Percentiles rank a stretch among this genome's conserved stretches.
phyloP scores from a whole-genome alignment of 2,797 vertebrate genomes.

The Propithecus deckenii region DNA sequence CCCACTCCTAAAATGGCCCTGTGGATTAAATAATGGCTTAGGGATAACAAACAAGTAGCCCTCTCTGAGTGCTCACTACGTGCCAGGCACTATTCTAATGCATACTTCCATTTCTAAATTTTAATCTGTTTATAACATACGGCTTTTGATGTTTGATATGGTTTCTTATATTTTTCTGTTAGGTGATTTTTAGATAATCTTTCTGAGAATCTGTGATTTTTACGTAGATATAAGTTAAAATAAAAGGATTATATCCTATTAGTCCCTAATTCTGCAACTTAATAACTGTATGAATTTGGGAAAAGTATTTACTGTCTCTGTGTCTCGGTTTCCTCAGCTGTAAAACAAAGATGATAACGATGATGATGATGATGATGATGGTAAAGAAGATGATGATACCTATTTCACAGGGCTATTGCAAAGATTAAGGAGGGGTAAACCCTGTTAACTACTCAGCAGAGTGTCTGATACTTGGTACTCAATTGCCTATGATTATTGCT shows the following conservation, averaged over 20 bases:
- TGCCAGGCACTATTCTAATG: not conserved
- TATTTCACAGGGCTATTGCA: not conserved
- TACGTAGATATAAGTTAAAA: not conserved
- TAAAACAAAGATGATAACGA: fast-evolving
- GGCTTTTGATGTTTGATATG: not conserved
- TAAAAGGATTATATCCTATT: not conserved
- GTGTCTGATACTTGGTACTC: not conserved
- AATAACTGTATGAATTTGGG: not conserved
- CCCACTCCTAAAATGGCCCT: not conserved
- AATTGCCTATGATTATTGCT: fast-evolving
- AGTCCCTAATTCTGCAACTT: not conserved
- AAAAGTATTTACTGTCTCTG: not conserved
- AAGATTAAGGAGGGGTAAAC: not conserved
- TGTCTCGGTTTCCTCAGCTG: not conserved
- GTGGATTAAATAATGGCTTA: not conserved
- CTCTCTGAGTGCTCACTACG: not conserved
- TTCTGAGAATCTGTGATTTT: not conserved
- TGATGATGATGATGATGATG: not conserved
- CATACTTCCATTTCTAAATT: not conserved
- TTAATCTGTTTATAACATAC: too few species aligned
- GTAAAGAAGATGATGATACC: fast-evolving
- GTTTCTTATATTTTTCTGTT: not conserved
- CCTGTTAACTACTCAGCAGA: not conserved
- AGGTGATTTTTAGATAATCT: not conserved
- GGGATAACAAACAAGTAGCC: not conserved